Percentiles rank a stretch among this genome's conserved stretches.
phyloP scores from a whole-genome alignment of 53 echinoderm and acorn worm species.

The Luidia sarsii region DNA sequence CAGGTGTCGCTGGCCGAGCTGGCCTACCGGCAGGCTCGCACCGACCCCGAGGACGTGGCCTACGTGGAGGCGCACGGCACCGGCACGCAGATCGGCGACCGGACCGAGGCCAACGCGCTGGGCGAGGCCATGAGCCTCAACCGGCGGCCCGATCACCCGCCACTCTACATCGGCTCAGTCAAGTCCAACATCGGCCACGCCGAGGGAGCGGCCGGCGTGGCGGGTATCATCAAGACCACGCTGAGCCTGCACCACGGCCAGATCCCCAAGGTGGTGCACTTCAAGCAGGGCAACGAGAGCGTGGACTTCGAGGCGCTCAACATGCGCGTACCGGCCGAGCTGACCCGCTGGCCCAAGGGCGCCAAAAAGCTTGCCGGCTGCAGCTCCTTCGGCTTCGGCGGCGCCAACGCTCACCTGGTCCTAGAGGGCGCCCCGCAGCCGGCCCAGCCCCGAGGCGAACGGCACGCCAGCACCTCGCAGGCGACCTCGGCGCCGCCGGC shows the following conservation, averaged over 20 bases:
- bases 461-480: background rate
- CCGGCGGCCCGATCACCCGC: slow-evolving; percentile 75
- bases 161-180: slow-evolving; percentile 89
- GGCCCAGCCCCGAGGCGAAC: slow-evolving; percentile 7
- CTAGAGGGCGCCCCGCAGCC: slow-evolving; percentile 78
- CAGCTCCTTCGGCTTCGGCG: slow-evolving; percentile 98
- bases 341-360: slow-evolving; percentile 91
- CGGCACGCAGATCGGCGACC: slow-evolving; percentile 91
- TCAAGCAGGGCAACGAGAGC: slow-evolving; percentile 84
- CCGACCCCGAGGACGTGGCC: slow-evolving; percentile 74
- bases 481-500: background rate
- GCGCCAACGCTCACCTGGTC: slow-evolving; percentile 93
- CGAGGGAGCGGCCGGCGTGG: slow-evolving; percentile 90
- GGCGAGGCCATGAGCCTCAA: slow-evolving; percentile 83
- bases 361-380: slow-evolving; percentile 79
- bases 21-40: slow-evolving; percentile 73
- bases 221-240: slow-evolving; percentile 91
- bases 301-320: slow-evolving; percentile 85
- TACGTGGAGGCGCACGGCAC: slow-evolving; percentile 95
- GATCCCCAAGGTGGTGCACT: slow-evolving; percentile 96
- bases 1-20: slow-evolving; percentile 74
- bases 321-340: slow-evolving; percentile 80
- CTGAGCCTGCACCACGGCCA: slow-evolving; percentile 80
- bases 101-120: slow-evolving; percentile 94
- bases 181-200: slow-evolving; percentile 97